Evolutionary conservation across 2,888 invertebrate species (phyloP).

Genomic region (Sthenelais limicola): DNA sequence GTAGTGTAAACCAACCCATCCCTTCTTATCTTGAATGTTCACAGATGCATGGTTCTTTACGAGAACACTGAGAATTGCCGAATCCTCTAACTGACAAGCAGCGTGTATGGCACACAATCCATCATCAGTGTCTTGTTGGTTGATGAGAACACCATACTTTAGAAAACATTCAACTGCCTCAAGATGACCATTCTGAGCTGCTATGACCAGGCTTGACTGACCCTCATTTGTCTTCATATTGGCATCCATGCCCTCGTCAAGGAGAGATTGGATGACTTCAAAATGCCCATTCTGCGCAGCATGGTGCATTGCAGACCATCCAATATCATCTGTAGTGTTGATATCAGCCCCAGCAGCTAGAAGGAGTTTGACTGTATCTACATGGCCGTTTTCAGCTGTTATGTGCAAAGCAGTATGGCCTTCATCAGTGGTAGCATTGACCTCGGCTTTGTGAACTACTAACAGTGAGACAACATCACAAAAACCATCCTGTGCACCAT

Average conservation of each 20-base stretch:
- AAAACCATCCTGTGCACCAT: conserved; percentile 50
- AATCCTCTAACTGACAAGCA: conserved; percentile 48
- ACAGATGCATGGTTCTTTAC: conserved; percentile 44
- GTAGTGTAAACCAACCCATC: conserved; percentile 53
- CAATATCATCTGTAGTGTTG: conserved; percentile 40
- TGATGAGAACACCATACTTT: conserved; percentile 49
- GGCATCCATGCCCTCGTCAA: conserved; percentile 46
- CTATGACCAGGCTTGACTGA: conserved; percentile 51
- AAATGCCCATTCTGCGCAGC: conserved; percentile 54
- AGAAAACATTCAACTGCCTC: conserved; percentile 50
- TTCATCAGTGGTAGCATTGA: conserved; percentile 46
- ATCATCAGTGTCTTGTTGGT: conserved; percentile 45
- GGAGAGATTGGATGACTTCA: conserved; percentile 24
- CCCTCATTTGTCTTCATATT: conserved; percentile 51
- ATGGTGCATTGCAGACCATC: conserved; percentile 53
- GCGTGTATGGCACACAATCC: conserved; percentile 50
- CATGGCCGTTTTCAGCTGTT: conserved; percentile 53
- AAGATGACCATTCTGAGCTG: conserved; percentile 51
- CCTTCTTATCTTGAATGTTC: conserved; percentile 52
- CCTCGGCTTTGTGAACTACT: conserved; percentile 47
- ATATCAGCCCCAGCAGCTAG: conserved; percentile 42
- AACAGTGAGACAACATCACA: conserved; percentile 46
- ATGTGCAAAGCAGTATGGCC: conserved; percentile 55
- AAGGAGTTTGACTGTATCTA: conserved; percentile 49
- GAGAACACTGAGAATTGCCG: conserved; percentile 44